phyloP scores from a whole-genome alignment of 2,888 invertebrate species.

The Pollenia angustigena region DNA sequence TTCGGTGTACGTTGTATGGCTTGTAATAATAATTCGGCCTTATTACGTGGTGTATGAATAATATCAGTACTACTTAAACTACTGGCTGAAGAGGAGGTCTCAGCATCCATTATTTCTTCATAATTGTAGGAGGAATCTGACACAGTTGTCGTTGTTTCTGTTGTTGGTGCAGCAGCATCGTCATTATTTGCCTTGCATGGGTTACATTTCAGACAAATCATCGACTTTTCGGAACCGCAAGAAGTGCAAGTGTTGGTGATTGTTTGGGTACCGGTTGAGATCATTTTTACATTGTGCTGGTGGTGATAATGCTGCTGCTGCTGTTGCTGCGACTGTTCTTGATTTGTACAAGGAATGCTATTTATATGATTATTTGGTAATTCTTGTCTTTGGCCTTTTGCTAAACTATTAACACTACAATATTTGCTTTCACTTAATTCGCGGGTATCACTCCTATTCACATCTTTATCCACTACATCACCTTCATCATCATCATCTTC shows the following conservation, averaged over 20 bases:
- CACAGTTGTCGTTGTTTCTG: constrained; percentile 43
- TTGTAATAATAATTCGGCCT: constrained; percentile 85
- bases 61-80: constrained; percentile 79
- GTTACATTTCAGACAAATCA: constrained; percentile 82
- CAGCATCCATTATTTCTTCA: constrained; percentile 75
- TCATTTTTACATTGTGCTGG: constrained; percentile 79
- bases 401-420: constrained; percentile 46
- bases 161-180: constrained; percentile 12
- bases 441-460: constrained; percentile 43
- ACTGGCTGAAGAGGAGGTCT: constrained; percentile 74
- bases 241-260: constrained; percentile 73
- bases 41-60: constrained; percentile 83
- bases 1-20: constrained; percentile 86
- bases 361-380: constrained; percentile 71
- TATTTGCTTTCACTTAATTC: constrained; percentile 35
- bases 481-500: constrained; percentile 73
- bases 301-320: constrained; percentile 28
- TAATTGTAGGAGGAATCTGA: constrained; percentile 43
- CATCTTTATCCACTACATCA: constrained; percentile 29
- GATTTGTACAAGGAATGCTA: constrained; percentile 69
- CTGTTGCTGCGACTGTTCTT: constrained; percentile 23
- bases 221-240: constrained; percentile 83
- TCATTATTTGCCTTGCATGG: constrained; percentile 51
- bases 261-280: constrained; percentile 84
- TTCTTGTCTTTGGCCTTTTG: constrained; percentile 71